These are phyloP conservation scores for Metallyticus violacea DNA, from an alignment of 2,888 invertebrate genomes.

Conservation along the genomic window DNA sequence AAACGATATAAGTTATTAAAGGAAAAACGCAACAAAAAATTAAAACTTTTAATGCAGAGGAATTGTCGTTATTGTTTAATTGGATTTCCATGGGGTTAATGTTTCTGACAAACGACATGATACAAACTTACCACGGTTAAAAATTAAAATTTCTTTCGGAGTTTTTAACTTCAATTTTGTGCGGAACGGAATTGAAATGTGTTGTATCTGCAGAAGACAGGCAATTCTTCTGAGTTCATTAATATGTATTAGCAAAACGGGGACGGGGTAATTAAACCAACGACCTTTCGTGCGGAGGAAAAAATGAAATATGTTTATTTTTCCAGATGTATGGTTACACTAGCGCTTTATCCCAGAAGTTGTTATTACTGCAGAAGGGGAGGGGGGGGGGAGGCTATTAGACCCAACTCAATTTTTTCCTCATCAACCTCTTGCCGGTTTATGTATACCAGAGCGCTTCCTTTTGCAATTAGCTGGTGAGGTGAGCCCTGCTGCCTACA, in stretches of 20 bases:
- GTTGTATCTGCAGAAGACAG: not conserved
- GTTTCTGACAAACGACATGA: no score
- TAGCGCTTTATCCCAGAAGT: no score
- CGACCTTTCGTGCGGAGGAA: not conserved
- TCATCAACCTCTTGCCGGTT: not conserved
- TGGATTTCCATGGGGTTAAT: no score
- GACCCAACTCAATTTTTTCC: not conserved
- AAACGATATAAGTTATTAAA: no score
- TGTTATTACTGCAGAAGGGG: no score
- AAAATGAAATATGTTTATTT: not conserved
- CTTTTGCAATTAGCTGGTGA: not conserved
- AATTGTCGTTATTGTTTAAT: no score
- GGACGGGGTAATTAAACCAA: not conserved
- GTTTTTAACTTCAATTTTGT: not conserved
- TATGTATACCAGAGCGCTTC: not conserved
- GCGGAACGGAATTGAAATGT: no score
- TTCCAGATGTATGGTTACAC: no score
- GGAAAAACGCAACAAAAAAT: no score
- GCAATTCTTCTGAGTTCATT: not conserved
- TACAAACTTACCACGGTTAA: no score
- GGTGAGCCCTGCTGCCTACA: not conserved
- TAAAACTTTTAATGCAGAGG: no score
- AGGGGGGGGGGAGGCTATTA: not conserved
- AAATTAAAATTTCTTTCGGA: not conserved
- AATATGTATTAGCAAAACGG: not conserved